Conservation (phyloP, 2,888 invertebrate genomes). For the Heliothis peltigera region DNA sequence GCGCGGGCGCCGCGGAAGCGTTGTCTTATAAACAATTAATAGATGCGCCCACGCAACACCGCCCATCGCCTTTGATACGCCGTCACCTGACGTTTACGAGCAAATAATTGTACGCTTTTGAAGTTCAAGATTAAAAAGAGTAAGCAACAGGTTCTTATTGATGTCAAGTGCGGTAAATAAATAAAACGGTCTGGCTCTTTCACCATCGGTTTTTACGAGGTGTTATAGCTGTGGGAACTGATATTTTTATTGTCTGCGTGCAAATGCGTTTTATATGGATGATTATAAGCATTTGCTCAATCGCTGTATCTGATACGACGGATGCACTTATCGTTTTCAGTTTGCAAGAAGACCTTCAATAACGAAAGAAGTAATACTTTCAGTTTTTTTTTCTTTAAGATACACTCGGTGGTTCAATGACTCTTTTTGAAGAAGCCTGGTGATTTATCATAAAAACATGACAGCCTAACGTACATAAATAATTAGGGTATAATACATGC, state of each 20-base stretch:
- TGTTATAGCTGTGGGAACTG: slow-evolving; percentile 60
- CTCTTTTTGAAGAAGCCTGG: background rate
- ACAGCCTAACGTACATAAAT: background rate
- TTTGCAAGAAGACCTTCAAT: no score
- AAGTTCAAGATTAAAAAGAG: slow-evolving; percentile 57
- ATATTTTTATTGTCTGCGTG: slow-evolving; percentile 46
- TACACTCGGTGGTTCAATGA: background rate
- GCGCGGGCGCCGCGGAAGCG: slow-evolving; percentile 74
- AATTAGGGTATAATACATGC: background rate
- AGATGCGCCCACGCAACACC: slow-evolving; percentile 72
- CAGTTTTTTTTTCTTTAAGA: no score
- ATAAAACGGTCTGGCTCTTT: slow-evolving; percentile 47
- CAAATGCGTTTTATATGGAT: slow-evolving; percentile 52
- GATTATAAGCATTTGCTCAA: slow-evolving; percentile 17
- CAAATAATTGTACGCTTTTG: slow-evolving; percentile 58
- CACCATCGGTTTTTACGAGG: slow-evolving; percentile 53
- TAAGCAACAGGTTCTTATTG: slow-evolving; percentile 46
- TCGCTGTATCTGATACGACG: slow-evolving; percentile 37
- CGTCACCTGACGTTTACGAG: slow-evolving; percentile 57
- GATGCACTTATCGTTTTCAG: slow-evolving; percentile 12
- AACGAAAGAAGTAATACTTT: no score
- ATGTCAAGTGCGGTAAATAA: slow-evolving; percentile 55
- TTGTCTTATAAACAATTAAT: slow-evolving; percentile 59
- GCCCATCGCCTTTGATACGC: slow-evolving; percentile 69
- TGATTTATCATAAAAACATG: background rate